Base-by-base conservation (phyloP, 2,888 invertebrate species). In the Phlogophora meticulosa region DNA sequence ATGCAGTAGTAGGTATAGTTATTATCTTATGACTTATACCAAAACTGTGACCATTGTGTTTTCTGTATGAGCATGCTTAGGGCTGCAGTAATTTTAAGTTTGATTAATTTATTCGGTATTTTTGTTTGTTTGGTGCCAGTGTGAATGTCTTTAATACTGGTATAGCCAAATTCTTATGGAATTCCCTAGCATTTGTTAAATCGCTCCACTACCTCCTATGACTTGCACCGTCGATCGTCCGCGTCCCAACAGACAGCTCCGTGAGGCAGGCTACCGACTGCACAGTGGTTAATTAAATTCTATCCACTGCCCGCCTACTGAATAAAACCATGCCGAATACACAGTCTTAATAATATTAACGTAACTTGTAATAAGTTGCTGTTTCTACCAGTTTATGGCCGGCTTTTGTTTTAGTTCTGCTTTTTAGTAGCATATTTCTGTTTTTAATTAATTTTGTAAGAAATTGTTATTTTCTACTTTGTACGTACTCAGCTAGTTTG, bases 251-350 rank as follows among this genome's bases (percentile, higher is more conserved):
- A 91, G 92, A 89, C 89, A 86, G 85, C 81, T 83, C 84, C 79
- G 82, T 81, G 85, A 85, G 84, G 80, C 81, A 77, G 78, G 69
- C 84, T 83, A 86, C 88, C 87, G 85, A 90, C 89, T 90, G 91
- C 89, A 88, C 85, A 85, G 87, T 85, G 89, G 92, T 93, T 93
- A 93, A 93, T 93, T 93, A 93, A 93, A 93, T 93, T 93, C 89
- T 91, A 90, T 87, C 90, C 86, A 86, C 87, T 87, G 83, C 83
- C 88, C 84, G 78, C 86, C 83, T 85, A 81, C 88, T 85, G 85
- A 87, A 88, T 88, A 89, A 90, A 91, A 91, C 90, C 89, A 90
- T 88, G 85, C 86, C 86, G 85, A 91, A 89, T 88, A 86, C 85
- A 81, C 84, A 84, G 81, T 77, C 82, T 86, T 89, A 86, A 87